Evolutionary conservation across 2,113 vertebrate genomes (phyloP).

Genomic region (Heterochromis multidens): DNA sequence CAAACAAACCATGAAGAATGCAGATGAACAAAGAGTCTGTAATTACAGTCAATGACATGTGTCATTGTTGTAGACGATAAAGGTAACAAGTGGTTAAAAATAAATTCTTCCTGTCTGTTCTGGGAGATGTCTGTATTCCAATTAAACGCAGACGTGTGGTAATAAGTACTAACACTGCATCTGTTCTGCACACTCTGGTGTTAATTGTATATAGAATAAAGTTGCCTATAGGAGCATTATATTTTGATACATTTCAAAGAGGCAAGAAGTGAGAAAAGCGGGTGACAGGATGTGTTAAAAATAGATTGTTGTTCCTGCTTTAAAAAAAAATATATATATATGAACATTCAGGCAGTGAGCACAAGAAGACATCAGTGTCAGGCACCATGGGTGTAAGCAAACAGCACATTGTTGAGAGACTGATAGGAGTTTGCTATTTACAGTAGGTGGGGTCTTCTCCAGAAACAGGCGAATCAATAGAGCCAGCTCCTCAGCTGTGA

Average conservation of each 20-base stretch:
- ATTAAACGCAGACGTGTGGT: conserved; percentile 28
- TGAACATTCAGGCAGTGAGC: neutral
- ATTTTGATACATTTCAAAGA: conserved; percentile 27
- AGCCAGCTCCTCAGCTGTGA: conserved; percentile 88
- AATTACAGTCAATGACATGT: neutral
- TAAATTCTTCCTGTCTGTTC: conserved; percentile 10
- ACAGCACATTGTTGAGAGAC: conserved; percentile 2
- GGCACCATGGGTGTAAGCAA: conserved; percentile 7
- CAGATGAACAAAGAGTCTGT: neutral
- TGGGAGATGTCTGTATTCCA: conserved; percentile 6
- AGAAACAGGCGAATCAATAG: conserved; percentile 90
- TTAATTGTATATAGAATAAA: conserved; percentile 30
- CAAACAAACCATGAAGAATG: neutral
- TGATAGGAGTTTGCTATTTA: conserved; percentile 70
- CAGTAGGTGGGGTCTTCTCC: conserved; percentile 90
- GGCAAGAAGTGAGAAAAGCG: neutral
- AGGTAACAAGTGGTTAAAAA: conserved; percentile 35
- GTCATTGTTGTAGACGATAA: neutral
- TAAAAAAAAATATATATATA: neutral
- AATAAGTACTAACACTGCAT: conserved; percentile 1
- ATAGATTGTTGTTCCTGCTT: neutral
- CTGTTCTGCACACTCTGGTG: conserved; percentile 15
- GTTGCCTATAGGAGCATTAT: neutral
- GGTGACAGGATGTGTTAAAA: neutral
- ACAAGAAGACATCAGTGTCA: conserved; percentile 7